Base-by-base conservation (phyloP, 2,113 vertebrate species). In the Scytalopus superciliaris region DNA sequence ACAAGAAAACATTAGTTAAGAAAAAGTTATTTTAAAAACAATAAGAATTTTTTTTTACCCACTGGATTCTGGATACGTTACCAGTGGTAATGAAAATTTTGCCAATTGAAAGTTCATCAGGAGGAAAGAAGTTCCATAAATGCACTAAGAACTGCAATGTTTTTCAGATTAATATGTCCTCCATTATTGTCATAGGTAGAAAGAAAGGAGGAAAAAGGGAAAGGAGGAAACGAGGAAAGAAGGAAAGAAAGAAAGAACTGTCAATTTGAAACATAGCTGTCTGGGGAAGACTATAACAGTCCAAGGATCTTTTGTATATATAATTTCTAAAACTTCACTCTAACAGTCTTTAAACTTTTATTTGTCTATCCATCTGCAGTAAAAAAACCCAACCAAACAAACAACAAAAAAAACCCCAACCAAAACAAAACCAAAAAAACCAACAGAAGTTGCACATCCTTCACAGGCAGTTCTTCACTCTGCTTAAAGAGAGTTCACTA, bases 181-280 rank as follows among this genome's bases (percentile, higher is more conserved):
- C 8, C 8, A 28, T 24, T 59, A 49, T 70, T 93, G 66, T 47
- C 3, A 33, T 6, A 78, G 7, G 47, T 35, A 10, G 42, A 47
- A 3, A 12, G 6, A 50, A 27, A 50, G 49, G 12, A 50, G 13
- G 12, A 50, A 50, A 49, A 52, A 67, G 8, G 77, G 9, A 52
- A 40, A 8, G 42, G 35, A 2, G 12, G 6, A 50, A 5, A 22
- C 4, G 22, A 10, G 1, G 22, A 8, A 17, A 11, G 16, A 37
- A 14, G 3, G 1, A 11, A 18, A 3, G 1, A 7, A 17, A 12
- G 17, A 3, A 67, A 15, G 3, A 4, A 28, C 4, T 50, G 8
- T 39, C 4, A 1, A 47, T 92, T 88, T 9, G 7, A 64, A 85
- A 72, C 4, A 19, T 45, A 42, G 19, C 7, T 44, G 3, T 6